Base-by-base conservation (phyloP, 2,888 invertebrate species). In the Drosophila bunnanda region DNA sequence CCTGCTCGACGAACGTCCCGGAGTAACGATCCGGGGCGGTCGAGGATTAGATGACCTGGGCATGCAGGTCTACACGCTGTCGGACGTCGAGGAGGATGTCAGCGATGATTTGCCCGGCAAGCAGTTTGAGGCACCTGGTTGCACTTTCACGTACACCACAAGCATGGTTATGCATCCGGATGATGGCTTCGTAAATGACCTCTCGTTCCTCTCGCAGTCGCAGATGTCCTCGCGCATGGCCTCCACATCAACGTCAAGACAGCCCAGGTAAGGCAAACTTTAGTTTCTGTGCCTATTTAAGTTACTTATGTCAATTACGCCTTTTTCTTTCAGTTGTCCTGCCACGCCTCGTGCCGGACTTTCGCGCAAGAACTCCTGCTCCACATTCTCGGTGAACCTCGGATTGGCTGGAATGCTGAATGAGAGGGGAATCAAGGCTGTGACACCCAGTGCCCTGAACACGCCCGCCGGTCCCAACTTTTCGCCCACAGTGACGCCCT, bases 101-200 rank as follows among this genome's bases (percentile, higher is more conserved):
- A 97, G 96, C 91, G 97, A 97, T 88, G 95, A 95, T 80, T 94
- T 95, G 92, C 96, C 96, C 20, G 95, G 96, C 52, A 95, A 96
- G 91, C 94, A 96, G 65, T 95, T 96, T 90, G 96, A 96, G 79
- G 94, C 94, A 71, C 95, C 97, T 13, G 95, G 95, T 61, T 96
- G 96, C 75, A 94, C 97, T 10, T 98, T 96, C 90, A 98, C 98
- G 0, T 96, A 94, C 87, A 98, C 98, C 8, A 97, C 96, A 90
- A 94, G 98, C 90, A 96, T 96, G 71, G 97, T 98, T 17, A 94
- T 97, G 93, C 98, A 98, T 93, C 98, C 98, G 0, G 97, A 97
- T 91, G 97, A 97, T 92, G 96, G 96, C 64, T 95, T 95, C 64
- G 94, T 94, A 74, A 95, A 95, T 43, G 91, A 92, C 70, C 71